These are phyloP conservation scores for Anagrus nilaparvatae DNA, from an alignment of 1,140 invertebrate genomes.

Conservation along the genomic window DNA sequence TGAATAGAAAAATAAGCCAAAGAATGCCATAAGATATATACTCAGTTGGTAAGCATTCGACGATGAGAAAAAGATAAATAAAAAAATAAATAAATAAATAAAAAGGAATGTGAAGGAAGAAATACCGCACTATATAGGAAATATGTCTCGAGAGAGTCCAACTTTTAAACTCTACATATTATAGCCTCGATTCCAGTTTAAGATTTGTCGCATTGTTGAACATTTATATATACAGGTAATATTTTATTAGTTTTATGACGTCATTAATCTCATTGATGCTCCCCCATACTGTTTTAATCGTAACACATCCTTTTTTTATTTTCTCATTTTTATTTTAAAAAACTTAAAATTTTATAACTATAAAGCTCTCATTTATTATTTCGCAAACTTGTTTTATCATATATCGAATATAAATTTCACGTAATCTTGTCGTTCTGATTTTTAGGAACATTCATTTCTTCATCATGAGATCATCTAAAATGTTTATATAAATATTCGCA, in stretches of 20 bases:
- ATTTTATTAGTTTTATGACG: conserved; percentile 40
- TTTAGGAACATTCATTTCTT: no score
- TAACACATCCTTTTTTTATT: conserved; percentile 23
- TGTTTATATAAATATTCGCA: no score
- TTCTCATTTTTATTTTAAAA: conserved; percentile 1
- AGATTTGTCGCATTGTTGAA: conserved; percentile 31
- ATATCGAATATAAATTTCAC: no score
- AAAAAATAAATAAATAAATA: conserved; percentile 12
- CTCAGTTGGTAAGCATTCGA: no score
- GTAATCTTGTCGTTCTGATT: no score
- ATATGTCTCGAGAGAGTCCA: conserved; percentile 6
- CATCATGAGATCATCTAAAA: no score
- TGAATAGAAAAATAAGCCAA: no score
- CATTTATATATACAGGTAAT: conserved; percentile 26
- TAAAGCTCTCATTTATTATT: no score
- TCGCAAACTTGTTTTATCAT: no score
- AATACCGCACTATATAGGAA: conserved; percentile 2
- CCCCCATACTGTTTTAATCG: conserved; percentile 34
- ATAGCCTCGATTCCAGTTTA: conserved; percentile 18
- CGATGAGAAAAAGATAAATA: no score
- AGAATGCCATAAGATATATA: no score
- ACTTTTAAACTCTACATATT: neutral
- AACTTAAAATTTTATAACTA: no score
- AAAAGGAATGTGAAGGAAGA: conserved; percentile 2
- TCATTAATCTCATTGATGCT: conserved; percentile 37